These are phyloP conservation scores for Trichogramma dendrolimi DNA, from an alignment of 2,888 invertebrate species.

Conservation along the genomic window DNA sequence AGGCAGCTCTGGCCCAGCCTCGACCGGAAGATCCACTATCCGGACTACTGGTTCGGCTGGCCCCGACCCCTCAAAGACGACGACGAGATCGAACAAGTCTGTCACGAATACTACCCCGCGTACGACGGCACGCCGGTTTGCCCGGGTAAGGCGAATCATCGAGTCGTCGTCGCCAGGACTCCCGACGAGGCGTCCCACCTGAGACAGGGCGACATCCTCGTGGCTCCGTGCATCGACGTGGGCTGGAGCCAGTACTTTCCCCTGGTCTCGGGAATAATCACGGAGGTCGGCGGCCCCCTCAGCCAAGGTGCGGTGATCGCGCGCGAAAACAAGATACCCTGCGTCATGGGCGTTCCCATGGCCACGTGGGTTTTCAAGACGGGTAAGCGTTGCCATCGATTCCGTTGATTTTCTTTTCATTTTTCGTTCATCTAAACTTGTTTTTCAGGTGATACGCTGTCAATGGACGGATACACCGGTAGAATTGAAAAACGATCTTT, in stretches of 20 bases:
- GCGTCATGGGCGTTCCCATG: constrained; percentile 69
- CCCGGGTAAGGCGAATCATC: constrained; percentile 63
- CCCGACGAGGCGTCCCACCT: constrained; percentile 60
- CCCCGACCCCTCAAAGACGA: constrained; percentile 45
- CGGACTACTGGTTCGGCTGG: constrained; percentile 58
- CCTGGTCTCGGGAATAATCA: constrained; percentile 71
- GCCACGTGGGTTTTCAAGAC: constrained; percentile 67
- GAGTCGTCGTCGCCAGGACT: constrained; percentile 68
- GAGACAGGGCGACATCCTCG: constrained; percentile 64
- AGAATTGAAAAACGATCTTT: constrained; percentile 21
- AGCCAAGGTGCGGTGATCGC: constrained; percentile 83
- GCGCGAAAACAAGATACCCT: constrained; percentile 77
- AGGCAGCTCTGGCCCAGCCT: constrained; percentile 60
- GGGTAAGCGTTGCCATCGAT: constrained; percentile 48
- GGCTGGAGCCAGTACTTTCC: constrained; percentile 86
- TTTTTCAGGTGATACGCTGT: constrained; percentile 35
- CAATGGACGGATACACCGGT: constrained; percentile 33
- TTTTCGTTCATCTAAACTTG: too few species aligned
- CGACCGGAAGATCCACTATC: constrained; percentile 59
- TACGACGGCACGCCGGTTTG: constrained; percentile 66
- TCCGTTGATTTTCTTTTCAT: too few species aligned
- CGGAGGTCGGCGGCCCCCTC: constrained; percentile 77
- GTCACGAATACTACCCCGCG: too few species aligned
- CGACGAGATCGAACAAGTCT: too few species aligned
- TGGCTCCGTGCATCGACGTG: constrained; percentile 74